Evolutionary conservation across 2,113 vertebrate species (phyloP).

Genomic region (Carollia perspicillata): DNA sequence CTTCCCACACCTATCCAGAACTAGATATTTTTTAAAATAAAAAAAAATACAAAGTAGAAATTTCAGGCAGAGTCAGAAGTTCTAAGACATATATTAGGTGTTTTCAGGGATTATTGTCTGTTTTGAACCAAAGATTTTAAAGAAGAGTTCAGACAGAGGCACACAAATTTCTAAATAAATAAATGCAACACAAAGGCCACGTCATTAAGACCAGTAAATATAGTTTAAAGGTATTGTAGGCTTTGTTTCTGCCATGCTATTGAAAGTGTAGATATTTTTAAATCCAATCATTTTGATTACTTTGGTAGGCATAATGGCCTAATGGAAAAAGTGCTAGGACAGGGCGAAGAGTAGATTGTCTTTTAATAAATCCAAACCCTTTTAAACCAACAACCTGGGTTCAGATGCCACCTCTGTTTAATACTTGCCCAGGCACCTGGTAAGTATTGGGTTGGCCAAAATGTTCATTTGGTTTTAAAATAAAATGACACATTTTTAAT

Average conservation of each 20-base stretch:
- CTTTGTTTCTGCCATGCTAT: constrained; percentile 29
- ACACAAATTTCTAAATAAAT: constrained; percentile 51
- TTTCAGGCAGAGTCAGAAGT: not conserved
- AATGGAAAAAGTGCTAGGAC: not conserved
- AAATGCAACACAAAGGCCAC: not conserved
- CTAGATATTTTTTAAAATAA: not conserved
- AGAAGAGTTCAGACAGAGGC: constrained; percentile 15
- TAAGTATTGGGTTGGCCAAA: not conserved
- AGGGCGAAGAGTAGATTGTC: not conserved
- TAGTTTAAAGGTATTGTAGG: constrained; percentile 37
- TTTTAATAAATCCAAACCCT: constrained; percentile 39
- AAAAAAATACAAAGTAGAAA: not conserved
- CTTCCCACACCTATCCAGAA: not conserved
- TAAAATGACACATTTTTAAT: no score
- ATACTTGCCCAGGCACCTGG: not conserved
- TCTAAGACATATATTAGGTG: not conserved
- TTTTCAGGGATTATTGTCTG: constrained; percentile 10
- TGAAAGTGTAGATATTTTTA: constrained; percentile 50
- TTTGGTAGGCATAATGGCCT: constrained; percentile 44
- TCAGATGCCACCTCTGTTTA: not conserved
- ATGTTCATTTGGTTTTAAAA: no score
- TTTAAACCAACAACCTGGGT: not conserved
- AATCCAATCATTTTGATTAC: constrained; percentile 56
- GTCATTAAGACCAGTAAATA: constrained; percentile 46
- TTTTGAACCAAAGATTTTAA: constrained; percentile 38